Base-by-base conservation (phyloP, 2,113 vertebrate genomes). In the Sminthopsis crassicaudata region DNA sequence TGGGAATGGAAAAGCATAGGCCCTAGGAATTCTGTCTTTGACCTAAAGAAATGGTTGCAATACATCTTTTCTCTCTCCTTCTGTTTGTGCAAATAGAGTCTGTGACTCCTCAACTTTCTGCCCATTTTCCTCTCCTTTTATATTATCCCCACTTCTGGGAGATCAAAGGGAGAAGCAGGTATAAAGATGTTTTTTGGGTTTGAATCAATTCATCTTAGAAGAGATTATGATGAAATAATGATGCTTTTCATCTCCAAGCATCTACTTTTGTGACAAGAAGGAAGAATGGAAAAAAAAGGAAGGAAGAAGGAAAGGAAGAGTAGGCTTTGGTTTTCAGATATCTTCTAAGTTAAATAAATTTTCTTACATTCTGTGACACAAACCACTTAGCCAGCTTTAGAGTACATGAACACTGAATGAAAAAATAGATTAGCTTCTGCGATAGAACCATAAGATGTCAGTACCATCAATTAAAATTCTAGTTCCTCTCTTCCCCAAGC, bases 11-110 rank as follows among this genome's bases (percentile, higher is more conserved):
- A 96, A 97, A 95, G 92, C 93, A 42, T 2, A 93, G 96, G 90
- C 96, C 96, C 95, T 95, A 42, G 90, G 92, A 96, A 93, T 95
- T 96, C 95, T 92, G 89, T 92, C 95, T 94, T 52, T 67, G 95
- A 90, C 95, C 95, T 97, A 97, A 98, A 97, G 96, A 98, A 97
- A 97, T 95, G 57, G 16, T 42, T 23, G 8, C 67, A 84, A 84
- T 16, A 22, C 27, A 27, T 14, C 48, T 54, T 3, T 1, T 8
- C 1, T 22, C 16, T 24, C 16, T 9, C 11, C 36, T 95, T 93
- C 97, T 98, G 96, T 96, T 95, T 97, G 96, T 94, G 84, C 91
- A 94, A 90, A 94, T 95, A 92, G 93, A 94, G 92, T 50, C 88
- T 19, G 24, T 46, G 52, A 22, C 27, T 14, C 26, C 60, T 48